Conservation (phyloP, 2,888 invertebrate species). For the Pseudanteris insignis region DNA sequence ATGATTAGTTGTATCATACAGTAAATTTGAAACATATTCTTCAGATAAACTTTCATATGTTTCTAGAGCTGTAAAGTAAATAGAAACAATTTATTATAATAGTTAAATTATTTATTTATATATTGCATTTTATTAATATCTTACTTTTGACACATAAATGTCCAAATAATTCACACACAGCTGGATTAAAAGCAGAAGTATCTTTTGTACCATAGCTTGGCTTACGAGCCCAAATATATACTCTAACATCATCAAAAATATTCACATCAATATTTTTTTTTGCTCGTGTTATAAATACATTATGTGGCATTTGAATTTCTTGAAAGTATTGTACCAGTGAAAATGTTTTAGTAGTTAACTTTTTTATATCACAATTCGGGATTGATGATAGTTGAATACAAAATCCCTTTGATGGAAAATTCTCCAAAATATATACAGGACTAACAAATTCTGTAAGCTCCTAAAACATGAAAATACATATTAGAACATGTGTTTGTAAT, state of each 20-base stretch:
- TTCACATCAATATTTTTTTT: constrained; percentile 50
- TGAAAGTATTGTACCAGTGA: constrained; percentile 71
- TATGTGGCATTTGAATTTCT: constrained; percentile 76
- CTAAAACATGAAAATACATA: no score
- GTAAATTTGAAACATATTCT: no score
- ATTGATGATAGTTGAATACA: constrained; percentile 71
- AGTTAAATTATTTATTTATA: constrained; percentile 9
- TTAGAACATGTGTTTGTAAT: no score
- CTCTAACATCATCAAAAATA: constrained; percentile 67
- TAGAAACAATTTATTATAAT: not conserved
- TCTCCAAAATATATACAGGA: no score
- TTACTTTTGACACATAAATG: constrained; percentile 70
- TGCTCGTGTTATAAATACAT: constrained; percentile 76
- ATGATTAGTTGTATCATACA: no score
- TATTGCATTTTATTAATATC: constrained; percentile 71
- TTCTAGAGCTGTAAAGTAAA: no score
- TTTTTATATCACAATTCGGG: constrained; percentile 54
- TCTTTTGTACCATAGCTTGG: constrained; percentile 71
- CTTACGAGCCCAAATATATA: constrained; percentile 76
- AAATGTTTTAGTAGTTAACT: constrained; percentile 65
- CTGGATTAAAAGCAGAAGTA: constrained; percentile 72
- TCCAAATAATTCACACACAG: constrained; percentile 81
- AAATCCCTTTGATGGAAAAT: constrained; percentile 76
- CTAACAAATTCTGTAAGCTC: no score
- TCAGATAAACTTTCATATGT: no score